phyloP scores from a whole-genome alignment of 1,140 invertebrate genomes.

The Spodoptera frugiperda region DNA sequence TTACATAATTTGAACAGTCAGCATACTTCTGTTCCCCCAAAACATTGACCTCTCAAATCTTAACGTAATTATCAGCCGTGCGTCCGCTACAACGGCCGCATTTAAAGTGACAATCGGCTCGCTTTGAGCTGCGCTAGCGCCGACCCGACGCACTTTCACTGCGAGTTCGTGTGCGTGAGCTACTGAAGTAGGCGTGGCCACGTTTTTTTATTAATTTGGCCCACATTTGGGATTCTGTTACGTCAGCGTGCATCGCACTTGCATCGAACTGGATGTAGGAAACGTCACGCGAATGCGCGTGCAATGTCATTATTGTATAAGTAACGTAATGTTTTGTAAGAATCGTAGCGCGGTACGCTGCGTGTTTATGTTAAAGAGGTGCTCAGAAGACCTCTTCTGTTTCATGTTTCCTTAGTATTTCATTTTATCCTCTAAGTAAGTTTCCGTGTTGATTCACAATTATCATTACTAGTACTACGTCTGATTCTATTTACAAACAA shows the following conservation, averaged over 20 bases:
- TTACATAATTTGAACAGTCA: slow-evolving; percentile 24
- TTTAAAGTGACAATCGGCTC: slow-evolving; percentile 63
- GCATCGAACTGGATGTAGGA: slow-evolving; percentile 59
- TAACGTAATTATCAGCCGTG: slow-evolving; percentile 53
- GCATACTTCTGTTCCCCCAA: slow-evolving; percentile 36
- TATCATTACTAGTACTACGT: not conserved
- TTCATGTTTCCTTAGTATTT: slow-evolving; percentile 16
- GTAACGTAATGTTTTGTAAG: slow-evolving; percentile 61
- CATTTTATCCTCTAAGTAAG: slow-evolving; percentile 1
- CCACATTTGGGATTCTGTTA: slow-evolving; percentile 75
- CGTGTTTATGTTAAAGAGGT: slow-evolving; percentile 47
- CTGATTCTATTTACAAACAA: not conserved
- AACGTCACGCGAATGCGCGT: slow-evolving; percentile 52
- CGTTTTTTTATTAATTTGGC: slow-evolving; percentile 77
- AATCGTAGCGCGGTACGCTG: slow-evolving; percentile 22
- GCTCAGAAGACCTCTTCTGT: not conserved
- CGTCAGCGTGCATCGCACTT: slow-evolving; percentile 64
- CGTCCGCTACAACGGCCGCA: slow-evolving; percentile 54
- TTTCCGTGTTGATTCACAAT: not conserved
- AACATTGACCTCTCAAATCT: slow-evolving; percentile 43
- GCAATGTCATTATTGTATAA: slow-evolving; percentile 47
- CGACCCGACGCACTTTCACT: slow-evolving; percentile 75
- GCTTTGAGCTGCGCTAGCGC: slow-evolving; percentile 50
- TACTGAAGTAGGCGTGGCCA: slow-evolving; percentile 35
- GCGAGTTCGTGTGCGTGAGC: slow-evolving; percentile 60